These are phyloP conservation scores for Hemiscyllium ocellatum DNA, from an alignment of 2,113 vertebrate species.

Conservation along the genomic window DNA sequence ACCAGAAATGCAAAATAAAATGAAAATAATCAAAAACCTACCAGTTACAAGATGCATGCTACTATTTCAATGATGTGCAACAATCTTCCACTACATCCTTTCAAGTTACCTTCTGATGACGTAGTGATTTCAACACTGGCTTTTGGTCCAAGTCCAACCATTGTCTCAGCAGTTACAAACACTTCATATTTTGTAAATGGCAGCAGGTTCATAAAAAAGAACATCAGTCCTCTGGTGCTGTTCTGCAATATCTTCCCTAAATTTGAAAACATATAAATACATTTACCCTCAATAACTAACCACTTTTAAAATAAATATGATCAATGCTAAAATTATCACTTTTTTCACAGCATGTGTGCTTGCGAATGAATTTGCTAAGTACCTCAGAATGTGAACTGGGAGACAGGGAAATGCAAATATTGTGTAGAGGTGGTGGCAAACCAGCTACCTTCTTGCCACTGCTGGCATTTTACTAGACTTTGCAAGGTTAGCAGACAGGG, in stretches of 20 bases:
- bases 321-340: neutral
- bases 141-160: slow-evolving; percentile 75
- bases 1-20: neutral
- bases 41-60: neutral
- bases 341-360: neutral
- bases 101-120: slow-evolving; percentile 70
- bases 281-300: neutral
- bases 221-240: slow-evolving; percentile 72
- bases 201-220: slow-evolving; percentile 66
- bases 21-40: neutral
- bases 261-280: neutral
- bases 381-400: neutral
- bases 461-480: neutral
- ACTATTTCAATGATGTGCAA: neutral
- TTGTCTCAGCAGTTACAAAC: slow-evolving; percentile 70
- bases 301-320: neutral
- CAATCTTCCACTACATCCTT: neutral
- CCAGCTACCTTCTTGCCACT: neutral
- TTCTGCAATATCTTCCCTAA: slow-evolving; percentile 77
- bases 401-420: neutral
- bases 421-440: neutral
- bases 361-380: neutral
- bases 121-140: slow-evolving; percentile 65
- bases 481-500: neutral
- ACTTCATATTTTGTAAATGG: slow-evolving; percentile 73